Conservation (phyloP, 1,140 invertebrate genomes). For the Dryas iulia region DNA sequence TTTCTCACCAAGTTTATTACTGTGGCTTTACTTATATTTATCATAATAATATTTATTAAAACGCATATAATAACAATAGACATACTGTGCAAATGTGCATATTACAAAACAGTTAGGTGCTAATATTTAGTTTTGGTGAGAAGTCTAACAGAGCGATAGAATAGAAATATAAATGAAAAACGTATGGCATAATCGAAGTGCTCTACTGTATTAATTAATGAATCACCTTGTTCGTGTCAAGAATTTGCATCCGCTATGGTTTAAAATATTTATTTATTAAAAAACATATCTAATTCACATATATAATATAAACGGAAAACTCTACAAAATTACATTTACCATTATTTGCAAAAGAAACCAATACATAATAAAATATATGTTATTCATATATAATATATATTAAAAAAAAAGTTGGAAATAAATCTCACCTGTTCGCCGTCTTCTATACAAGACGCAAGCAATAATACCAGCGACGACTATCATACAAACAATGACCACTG, state of each 20-base stretch:
- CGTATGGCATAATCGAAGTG: conserved; percentile 16
- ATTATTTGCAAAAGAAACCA: no score
- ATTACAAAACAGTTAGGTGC: conserved; percentile 19
- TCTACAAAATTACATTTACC: no score
- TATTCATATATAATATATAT: no score
- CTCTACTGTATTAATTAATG: conserved; percentile 22
- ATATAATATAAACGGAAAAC: neutral
- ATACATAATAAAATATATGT: no score
- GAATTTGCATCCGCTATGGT: conserved; percentile 60
- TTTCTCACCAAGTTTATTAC: no score
- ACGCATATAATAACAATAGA: neutral
- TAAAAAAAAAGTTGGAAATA: neutral
- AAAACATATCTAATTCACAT: neutral
- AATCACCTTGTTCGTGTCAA: conserved; percentile 63
- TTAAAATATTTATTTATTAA: conserved; percentile 39
- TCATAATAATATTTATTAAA: neutral
- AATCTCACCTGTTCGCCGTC: conserved; percentile 86
- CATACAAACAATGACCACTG: conserved; percentile 94
- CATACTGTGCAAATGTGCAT: neutral
- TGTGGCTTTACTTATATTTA: no score
- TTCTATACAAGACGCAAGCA: conserved; percentile 93
- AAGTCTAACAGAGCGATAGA: conserved; percentile 19
- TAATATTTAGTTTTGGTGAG: neutral
- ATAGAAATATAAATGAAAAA: neutral
- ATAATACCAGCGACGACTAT: conserved; percentile 91